Evolutionary conservation across 2,888 invertebrate genomes (phyloP), one percentile per base, ranked within the genome.

Genomic region (Diplolepis rosae): DNA sequence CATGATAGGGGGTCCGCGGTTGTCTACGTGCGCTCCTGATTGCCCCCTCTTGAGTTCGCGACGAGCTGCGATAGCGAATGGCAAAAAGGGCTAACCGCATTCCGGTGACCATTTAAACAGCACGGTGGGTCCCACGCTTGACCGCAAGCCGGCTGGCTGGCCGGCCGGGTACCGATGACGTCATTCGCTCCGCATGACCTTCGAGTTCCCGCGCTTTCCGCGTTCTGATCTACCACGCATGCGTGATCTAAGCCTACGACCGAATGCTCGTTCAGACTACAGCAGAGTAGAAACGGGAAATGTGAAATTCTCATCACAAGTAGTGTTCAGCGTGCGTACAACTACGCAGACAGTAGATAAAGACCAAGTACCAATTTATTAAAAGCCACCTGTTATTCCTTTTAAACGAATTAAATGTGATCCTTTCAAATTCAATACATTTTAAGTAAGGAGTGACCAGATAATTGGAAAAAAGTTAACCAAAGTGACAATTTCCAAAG

Each of bases 1-100:
- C 56, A 22, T 56, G 18, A 35, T 56, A 56, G 56, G 56, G 56
- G 56, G 56, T 56, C 56, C 13, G 35, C 11, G n/a, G 56, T 24
- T 22, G 27, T 4, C 22, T 56, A 35, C 56, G 56, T 56, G 35
- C 76, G 70, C 68, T 73, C 71, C 71, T 69, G 75, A 75, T 69
- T 72, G 71, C 68, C 70, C 73, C 70, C 69, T 71, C 61, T 66
- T 68, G 68, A 54, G 35, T 18, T 13, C 35, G 35, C 56, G 68
- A 67, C 74, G 71, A 69, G 68, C 73, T 51, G 70, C 70, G 74
- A 74, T 68, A 74, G 76, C 74, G 83, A 80, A 84, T 83, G 81
- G 83, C 83, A 85, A 87, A 87, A 87, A 86, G 85, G 85, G 84
- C 85, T 84, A 86, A 85, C 85, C 87, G 85, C 87, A 87, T 87